phyloP scores from a whole-genome alignment of 1,140 invertebrate genomes.

The Galleria mellonella region DNA sequence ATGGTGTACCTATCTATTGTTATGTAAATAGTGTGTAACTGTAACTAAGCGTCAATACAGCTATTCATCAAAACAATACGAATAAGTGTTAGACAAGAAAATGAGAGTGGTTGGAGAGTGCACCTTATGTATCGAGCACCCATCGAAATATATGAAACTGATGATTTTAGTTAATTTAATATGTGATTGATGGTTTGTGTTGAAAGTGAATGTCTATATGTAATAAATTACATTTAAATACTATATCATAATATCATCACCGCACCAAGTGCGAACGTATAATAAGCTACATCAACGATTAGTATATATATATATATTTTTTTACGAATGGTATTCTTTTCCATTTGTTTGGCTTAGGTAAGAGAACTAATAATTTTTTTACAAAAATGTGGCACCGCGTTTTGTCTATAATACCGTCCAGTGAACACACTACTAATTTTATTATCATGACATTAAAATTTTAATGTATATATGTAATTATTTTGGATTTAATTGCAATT shows the following conservation, averaged over 20 bases:
- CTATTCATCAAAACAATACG: too few relatives aligned
- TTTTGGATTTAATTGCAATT: background rate
- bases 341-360: conserved; percentile 25
- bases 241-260: conserved; percentile 45
- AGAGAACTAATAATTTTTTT: conserved; percentile 21
- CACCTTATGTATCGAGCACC: too few relatives aligned
- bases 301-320: conserved; percentile 25
- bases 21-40: too few relatives aligned
- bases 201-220: conserved; percentile 45
- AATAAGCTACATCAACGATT: conserved; percentile 18
- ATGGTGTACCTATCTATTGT: too few relatives aligned
- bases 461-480: background rate
- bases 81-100: too few relatives aligned
- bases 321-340: conserved; percentile 16
- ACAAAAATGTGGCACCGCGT: conserved; percentile 39
- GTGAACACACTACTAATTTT: conserved; percentile 39
- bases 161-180: conserved; percentile 38
- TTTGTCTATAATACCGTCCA: conserved; percentile 66
- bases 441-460: conserved; percentile 17
- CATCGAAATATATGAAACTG: conserved; percentile 13
- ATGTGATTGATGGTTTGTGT: conserved; percentile 54
- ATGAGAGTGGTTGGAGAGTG: too few relatives aligned
- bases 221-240: conserved; percentile 23
- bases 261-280: conserved; percentile 63
- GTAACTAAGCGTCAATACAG: too few relatives aligned